These are phyloP conservation scores for Anagyrus pseudococci DNA, from an alignment of 2,888 invertebrate species.

Conservation along the genomic window DNA sequence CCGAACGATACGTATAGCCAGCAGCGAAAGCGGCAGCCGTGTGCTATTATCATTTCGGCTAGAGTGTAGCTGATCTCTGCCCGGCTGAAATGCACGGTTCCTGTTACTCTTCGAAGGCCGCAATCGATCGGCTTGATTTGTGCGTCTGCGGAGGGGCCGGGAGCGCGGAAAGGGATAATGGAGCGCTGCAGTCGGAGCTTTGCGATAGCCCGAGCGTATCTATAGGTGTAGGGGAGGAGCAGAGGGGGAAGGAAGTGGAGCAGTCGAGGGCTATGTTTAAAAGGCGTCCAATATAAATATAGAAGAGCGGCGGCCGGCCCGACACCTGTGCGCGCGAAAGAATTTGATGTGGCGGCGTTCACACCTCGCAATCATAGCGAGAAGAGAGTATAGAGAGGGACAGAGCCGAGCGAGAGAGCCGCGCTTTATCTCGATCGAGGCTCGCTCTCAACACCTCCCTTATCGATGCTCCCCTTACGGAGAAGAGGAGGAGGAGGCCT, in stretches of 20 bases:
- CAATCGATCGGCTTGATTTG: slow-evolving; percentile 27
- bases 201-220: no score
- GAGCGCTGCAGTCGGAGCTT: slow-evolving; percentile 2
- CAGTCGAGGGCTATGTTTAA: slow-evolving; percentile 30
- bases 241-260: no score
- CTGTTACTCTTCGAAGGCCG: neutral
- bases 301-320: neutral
- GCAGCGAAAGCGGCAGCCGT: neutral
- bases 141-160: slow-evolving; percentile 2
- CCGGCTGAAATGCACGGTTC: no score
- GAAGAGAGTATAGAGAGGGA: no score
- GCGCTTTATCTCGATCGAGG: slow-evolving; percentile 51
- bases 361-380: slow-evolving; percentile 51
- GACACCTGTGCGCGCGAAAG: slow-evolving; percentile 14
- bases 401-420: slow-evolving; percentile 30
- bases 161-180: neutral
- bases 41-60: neutral
- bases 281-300: slow-evolving; percentile 23
- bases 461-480: slow-evolving; percentile 51
- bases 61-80: no score
- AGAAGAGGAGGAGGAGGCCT: no score
- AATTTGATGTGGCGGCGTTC: slow-evolving; percentile 40
- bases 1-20: no score
- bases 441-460: slow-evolving; percentile 60
- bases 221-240: no score